phyloP scores from a whole-genome alignment of 2,797 vertebrate species.

The Buceros bicornis region DNA sequence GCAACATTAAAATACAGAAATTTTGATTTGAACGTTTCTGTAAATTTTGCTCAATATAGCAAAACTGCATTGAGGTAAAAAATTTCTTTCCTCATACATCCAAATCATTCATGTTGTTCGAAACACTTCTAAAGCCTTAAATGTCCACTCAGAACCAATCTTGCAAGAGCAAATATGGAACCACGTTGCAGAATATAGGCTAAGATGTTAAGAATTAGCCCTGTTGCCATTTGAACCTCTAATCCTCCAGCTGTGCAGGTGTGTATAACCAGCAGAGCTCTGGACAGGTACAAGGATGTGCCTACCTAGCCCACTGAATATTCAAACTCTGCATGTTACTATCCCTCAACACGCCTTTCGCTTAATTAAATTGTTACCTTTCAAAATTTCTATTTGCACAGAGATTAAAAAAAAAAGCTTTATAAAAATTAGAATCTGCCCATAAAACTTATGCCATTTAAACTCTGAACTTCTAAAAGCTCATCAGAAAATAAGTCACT shows the following conservation, averaged over 20 bases:
- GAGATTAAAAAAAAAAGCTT: not conserved
- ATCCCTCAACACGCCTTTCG: not conserved
- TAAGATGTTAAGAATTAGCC: not conserved
- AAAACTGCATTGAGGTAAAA: not conserved
- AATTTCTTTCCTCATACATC: not conserved
- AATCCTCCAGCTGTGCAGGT: not conserved
- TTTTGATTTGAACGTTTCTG: not conserved
- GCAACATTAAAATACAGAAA: not conserved
- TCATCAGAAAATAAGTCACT: not conserved
- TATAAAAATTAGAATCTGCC: not conserved
- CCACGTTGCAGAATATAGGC: rapidly evolving
- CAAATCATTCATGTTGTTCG: not conserved
- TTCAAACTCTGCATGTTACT: not conserved
- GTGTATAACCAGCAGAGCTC: not conserved
- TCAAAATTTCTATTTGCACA: not conserved
- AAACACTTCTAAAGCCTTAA: not conserved
- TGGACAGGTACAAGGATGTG: not conserved
- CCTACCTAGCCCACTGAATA: not conserved
- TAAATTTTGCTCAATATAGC: not conserved
- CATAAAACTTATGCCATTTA: not conserved
- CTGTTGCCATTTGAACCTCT: not conserved
- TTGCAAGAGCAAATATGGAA: not conserved
- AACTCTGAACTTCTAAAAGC: not conserved
- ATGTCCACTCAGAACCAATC: not conserved
- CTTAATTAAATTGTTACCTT: not conserved